These are phyloP conservation scores for Ormyrus nitidulus DNA, from an alignment of 2,888 invertebrate species.

Conservation along the genomic window DNA sequence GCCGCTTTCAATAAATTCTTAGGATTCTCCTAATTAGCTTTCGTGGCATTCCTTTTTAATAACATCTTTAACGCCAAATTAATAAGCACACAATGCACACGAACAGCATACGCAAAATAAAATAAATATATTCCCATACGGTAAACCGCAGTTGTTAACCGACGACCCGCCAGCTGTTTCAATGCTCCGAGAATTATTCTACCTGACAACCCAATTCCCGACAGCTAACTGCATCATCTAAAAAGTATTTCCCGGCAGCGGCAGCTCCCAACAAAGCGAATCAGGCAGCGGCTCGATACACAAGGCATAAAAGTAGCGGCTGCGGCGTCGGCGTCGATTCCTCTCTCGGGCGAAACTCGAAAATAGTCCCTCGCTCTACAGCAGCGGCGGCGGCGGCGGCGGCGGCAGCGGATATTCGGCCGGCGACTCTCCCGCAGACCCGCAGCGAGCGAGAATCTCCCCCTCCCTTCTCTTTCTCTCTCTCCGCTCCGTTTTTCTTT, in stretches of 20 bases:
- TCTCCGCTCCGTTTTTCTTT: slow-evolving; percentile 15
- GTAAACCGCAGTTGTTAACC: too few relatives aligned
- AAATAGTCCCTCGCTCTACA: slow-evolving; percentile 24
- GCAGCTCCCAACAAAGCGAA: neutral
- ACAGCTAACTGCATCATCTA: too few relatives aligned
- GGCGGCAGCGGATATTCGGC: slow-evolving; percentile 12
- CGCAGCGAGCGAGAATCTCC: slow-evolving; percentile 4
- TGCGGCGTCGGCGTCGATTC: slow-evolving; percentile 24
- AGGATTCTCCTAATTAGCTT: too few relatives aligned
- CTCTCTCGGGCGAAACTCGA: slow-evolving; percentile 33
- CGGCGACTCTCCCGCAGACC: neutral
- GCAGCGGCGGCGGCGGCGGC: neutral
- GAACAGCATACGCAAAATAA: too few relatives aligned
- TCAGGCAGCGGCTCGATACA: slow-evolving; percentile 1
- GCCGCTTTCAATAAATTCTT: too few relatives aligned
- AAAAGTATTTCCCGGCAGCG: neutral
- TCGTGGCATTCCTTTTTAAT: too few relatives aligned
- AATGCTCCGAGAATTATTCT: too few relatives aligned
- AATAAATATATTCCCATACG: too few relatives aligned
- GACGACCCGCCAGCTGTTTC: too few relatives aligned
- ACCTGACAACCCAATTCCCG: too few relatives aligned
- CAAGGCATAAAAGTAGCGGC: neutral
- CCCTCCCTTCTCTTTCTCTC: slow-evolving; percentile 8
- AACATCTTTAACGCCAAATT: too few relatives aligned
- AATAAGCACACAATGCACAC: too few relatives aligned